Conservation (phyloP, 2,113 vertebrate species). For the Murina feae region DNA sequence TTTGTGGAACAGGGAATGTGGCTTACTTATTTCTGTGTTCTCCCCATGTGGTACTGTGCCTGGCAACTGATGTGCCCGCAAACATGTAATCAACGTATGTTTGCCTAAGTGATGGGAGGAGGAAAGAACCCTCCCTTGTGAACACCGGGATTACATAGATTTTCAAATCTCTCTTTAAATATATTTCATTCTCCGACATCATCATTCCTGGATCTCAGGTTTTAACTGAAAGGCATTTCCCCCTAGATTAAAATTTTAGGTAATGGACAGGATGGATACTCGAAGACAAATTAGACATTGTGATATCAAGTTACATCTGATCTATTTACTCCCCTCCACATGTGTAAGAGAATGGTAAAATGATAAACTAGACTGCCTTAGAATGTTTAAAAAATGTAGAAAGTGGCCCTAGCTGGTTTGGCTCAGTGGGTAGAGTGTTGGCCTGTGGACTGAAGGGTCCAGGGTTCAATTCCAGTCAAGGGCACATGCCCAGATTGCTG, state of each 20-base stretch:
- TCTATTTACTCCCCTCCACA: neutral
- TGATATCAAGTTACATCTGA: neutral
- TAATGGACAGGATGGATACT: neutral
- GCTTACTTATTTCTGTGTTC: neutral
- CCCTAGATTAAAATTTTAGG: neutral
- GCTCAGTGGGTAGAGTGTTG: no score
- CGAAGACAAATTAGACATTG: neutral
- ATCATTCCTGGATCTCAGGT: neutral
- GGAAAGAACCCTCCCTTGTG: neutral
- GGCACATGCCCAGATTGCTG: no score
- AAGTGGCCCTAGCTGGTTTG: no score
- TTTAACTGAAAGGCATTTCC: conserved; percentile 23
- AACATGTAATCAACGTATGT: neutral
- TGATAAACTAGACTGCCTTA: neutral
- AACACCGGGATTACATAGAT: neutral
- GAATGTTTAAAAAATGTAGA: neutral
- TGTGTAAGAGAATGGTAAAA: neutral
- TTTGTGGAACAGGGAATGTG: neutral
- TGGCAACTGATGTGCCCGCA: neutral
- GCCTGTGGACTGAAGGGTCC: no score
- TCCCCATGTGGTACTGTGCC: neutral
- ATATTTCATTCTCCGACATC: neutral
- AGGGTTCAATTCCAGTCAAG: no score
- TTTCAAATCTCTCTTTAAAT: neutral
- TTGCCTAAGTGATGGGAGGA: neutral